A percentile compares a stretch with the other conserved stretches of the same genome.
Conservation (phyloP, 2,888 invertebrate species). For the Aphodius sticticus region DNA sequence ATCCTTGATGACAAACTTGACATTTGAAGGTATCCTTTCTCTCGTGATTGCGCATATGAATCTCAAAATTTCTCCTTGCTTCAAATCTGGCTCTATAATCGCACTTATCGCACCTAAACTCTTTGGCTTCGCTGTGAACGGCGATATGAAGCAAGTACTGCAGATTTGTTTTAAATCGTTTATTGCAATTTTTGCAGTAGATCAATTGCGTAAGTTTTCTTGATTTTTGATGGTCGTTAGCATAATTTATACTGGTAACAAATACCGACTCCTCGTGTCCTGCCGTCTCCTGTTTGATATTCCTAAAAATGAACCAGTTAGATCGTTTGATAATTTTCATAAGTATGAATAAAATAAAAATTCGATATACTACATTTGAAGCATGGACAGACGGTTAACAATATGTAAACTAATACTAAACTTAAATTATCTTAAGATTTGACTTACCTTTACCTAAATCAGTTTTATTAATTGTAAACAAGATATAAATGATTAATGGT, state of each 20-base stretch:
- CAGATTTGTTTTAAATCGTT: constrained; percentile 51
- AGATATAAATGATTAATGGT: no score
- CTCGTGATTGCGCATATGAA: constrained; percentile 60
- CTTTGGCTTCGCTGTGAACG: constrained; percentile 49
- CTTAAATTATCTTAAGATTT: no score
- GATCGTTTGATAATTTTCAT: constrained; percentile 49
- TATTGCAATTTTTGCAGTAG: constrained; percentile 52
- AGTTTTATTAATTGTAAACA: no score
- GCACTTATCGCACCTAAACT: constrained; percentile 53
- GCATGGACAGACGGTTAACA: no score
- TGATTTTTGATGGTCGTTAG: constrained; percentile 11
- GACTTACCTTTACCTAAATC: no score
- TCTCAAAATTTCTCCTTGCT: constrained; percentile 53
- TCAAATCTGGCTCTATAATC: constrained; percentile 46
- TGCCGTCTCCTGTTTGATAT: background rate
- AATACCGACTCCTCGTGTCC: background rate
- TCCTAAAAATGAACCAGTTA: background rate
- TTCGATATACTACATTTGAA: no score
- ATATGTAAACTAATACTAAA: no score
- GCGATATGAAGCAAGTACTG: constrained; percentile 53
- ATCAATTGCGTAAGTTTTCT: background rate
- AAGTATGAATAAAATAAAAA: constrained; percentile 39
- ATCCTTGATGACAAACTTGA: constrained; percentile 60
- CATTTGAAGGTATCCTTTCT: constrained; percentile 60
- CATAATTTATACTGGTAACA: background rate